A percentile compares a stretch with the other conserved stretches of the same genome.
These are phyloP conservation scores for Plecturocebus donacophilus DNA, from an alignment of 2,113 vertebrate genomes.

Conservation along the genomic window DNA sequence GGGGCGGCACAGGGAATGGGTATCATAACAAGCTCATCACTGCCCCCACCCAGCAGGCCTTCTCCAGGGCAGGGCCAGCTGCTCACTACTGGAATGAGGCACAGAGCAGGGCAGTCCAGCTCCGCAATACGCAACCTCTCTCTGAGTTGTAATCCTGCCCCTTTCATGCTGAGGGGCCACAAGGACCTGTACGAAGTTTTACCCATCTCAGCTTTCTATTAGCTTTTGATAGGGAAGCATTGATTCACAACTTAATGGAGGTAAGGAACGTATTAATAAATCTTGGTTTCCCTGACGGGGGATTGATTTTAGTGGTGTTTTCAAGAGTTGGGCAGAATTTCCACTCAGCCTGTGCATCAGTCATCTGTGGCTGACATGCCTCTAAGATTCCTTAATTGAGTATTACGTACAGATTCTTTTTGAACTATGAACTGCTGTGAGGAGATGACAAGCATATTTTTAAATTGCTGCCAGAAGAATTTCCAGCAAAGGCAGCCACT, in stretches of 20 bases:
- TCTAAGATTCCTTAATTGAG: conserved; percentile 45
- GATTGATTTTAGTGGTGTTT: not conserved
- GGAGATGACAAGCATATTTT: conserved; percentile 44
- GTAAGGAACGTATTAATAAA: not conserved
- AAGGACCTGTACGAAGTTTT: not conserved
- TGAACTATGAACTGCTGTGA: conserved; percentile 52
- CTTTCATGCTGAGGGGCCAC: not conserved
- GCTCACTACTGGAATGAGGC: not conserved
- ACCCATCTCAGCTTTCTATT: not conserved
- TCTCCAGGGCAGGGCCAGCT: not conserved
- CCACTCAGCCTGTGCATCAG: not conserved
- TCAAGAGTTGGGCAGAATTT: not conserved
- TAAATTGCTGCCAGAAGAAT: conserved; percentile 22
- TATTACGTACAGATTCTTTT: conserved; percentile 1
- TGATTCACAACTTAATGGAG: not conserved
- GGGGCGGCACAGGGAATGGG: too few relatives aligned
- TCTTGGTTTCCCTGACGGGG: not conserved
- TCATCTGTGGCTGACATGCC: not conserved
- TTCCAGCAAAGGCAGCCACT: not conserved
- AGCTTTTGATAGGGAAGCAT: not conserved
- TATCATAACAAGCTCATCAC: rapidly evolving
- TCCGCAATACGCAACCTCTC: rapidly evolving
- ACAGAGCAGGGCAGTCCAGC: too few relatives aligned
- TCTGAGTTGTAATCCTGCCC: not conserved
- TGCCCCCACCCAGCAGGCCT: rapidly evolving